Conservation (phyloP, 2,113 vertebrate genomes). For the Columbina picui region DNA sequence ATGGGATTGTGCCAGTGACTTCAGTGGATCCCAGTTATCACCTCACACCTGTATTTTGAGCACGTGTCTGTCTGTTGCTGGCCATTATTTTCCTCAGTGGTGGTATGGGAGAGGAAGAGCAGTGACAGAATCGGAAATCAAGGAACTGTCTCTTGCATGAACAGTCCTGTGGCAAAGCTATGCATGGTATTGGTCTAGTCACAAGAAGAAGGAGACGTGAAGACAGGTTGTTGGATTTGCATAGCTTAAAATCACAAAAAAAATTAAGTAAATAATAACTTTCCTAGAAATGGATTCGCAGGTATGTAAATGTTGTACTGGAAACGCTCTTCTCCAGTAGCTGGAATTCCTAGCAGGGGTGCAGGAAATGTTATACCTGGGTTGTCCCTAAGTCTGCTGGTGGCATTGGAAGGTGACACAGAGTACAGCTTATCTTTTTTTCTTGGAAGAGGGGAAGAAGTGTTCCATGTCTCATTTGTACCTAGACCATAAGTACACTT, state of each 20-base stretch:
- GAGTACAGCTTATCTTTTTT: neutral
- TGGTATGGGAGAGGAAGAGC: neutral
- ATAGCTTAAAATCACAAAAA: neutral
- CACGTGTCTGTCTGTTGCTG: neutral
- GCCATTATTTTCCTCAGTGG: neutral
- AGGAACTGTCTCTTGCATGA: neutral
- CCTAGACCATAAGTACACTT: neutral
- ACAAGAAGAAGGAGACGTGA: neutral
- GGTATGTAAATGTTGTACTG: neutral
- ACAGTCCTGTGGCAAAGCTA: neutral
- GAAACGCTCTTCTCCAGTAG: neutral
- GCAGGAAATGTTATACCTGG: neutral
- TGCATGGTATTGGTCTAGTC: neutral
- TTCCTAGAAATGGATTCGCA: neutral
- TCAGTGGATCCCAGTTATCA: neutral
- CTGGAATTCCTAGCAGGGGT: neutral
- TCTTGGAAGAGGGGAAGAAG: neutral
- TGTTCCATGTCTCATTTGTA: neutral
- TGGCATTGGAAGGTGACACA: neutral
- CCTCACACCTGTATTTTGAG: neutral
- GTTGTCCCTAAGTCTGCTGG: neutral
- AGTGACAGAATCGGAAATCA: neutral
- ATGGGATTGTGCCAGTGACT: neutral
- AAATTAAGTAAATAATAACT: neutral
- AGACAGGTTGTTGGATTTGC: neutral